Conservation (phyloP, 2,888 invertebrate genomes). For the Endotricha flammealis region DNA sequence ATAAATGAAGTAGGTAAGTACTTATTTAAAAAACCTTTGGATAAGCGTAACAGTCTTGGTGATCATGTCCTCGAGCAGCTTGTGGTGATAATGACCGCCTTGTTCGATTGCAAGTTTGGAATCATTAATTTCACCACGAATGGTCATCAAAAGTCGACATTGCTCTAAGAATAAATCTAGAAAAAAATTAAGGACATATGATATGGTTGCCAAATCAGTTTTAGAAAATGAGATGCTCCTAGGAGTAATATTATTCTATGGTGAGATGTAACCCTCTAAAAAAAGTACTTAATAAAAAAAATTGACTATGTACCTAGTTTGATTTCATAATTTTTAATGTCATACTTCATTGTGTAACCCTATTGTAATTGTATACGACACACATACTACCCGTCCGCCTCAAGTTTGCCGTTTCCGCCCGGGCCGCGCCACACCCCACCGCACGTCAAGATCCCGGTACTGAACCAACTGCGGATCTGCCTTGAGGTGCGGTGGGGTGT, state of each 20-base stretch:
- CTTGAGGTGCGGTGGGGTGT: too few species aligned
- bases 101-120: slow-evolving; percentile 35
- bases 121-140: slow-evolving; percentile 44
- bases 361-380: too few species aligned
- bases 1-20: not conserved
- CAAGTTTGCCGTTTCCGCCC: too few species aligned
- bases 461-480: too few species aligned
- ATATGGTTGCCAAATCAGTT: not conserved
- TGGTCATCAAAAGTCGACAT: slow-evolving; percentile 34
- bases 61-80: slow-evolving; percentile 35
- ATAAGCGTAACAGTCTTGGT: slow-evolving; percentile 8
- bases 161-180: slow-evolving; percentile 53
- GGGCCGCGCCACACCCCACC: too few species aligned
- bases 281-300: too few species aligned
- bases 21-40: not conserved
- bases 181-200: slow-evolving; percentile 5
- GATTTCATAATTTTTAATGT: too few species aligned
- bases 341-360: too few species aligned
- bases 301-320: too few species aligned
- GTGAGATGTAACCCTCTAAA: too few species aligned
- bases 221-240: not conserved
- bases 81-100: slow-evolving; percentile 29
- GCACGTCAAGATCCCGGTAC: too few species aligned
- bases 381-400: too few species aligned
- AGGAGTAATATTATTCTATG: not conserved